Evolutionary conservation across 1,140 invertebrate species (phyloP), one percentile per base, ranked within the genome.

Genomic region (Brachionus manjavacas): DNA sequence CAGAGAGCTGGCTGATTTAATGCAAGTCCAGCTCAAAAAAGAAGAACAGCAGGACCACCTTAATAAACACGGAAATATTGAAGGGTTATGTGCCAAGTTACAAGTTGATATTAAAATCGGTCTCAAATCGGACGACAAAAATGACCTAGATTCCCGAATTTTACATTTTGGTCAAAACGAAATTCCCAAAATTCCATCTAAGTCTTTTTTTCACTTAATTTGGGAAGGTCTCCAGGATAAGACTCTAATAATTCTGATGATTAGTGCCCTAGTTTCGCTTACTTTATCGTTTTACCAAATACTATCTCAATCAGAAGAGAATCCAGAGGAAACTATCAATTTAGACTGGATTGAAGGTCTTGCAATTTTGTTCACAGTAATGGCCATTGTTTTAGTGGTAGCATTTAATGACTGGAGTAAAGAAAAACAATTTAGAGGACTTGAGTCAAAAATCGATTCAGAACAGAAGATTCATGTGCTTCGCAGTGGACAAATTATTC

Each of bases 191-290:
- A 98, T 98, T 92, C 96, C 96, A 88, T 95, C 97, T 86, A 99
- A 99, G 93, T 96, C 96, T 86, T 99, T 99, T 93, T 92, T 98
- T 88, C 94, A 94, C 87, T 92, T 99, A 91, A 96, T 99, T 87
- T 99, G 96, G 96, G 97, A 99, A 92, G 97, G 97, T 85, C 92
- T 99, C 89, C 97, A 99, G 91, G 97, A 99, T 92, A 95, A 98
- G 86, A 99, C 97, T 84, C 93, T 99, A 87, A 97, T 99, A 89
- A 99, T 99, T 91, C 86, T 92, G 74, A 87, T 90, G 83, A 85
- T 89, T 28, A 88, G 88, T 85, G 89, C 88, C 83, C 76, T 89
- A 84, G 87, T 90, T 66, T 89, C 89, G 76, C 86, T 90, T 85
- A 87, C 87, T 86, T 87, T 90, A 86, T 89, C 89, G 46, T 89